Evolutionary conservation across 2,113 vertebrate genomes (phyloP).

Genomic region (Mugil cephalus): DNA sequence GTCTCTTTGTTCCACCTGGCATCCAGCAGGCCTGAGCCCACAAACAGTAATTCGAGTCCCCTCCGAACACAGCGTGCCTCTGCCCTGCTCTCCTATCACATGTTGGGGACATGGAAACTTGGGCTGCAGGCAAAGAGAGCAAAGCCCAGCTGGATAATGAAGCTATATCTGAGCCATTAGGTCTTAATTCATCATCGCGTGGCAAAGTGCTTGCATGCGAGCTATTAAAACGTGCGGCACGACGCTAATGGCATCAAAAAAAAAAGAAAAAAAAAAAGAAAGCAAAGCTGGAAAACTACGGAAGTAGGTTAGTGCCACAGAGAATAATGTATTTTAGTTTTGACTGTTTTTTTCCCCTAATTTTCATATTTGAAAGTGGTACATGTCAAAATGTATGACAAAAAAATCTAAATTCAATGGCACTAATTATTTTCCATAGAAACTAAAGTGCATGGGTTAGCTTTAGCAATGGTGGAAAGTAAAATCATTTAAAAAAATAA

Average conservation of each 20-base stretch:
- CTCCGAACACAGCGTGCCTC: conserved; percentile 40
- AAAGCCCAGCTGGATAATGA: conserved; percentile 63
- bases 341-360: too few relatives aligned
- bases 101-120: conserved; percentile 64
- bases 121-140: conserved; percentile 47
- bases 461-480: too few relatives aligned
- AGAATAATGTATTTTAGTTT: too few relatives aligned
- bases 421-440: too few relatives aligned
- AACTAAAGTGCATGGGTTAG: too few relatives aligned
- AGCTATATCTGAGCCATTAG: conserved; percentile 47
- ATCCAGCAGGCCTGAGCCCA: conserved; percentile 57
- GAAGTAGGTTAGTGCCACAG: too few relatives aligned
- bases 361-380: too few relatives aligned
- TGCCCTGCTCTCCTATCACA: conserved; percentile 40
- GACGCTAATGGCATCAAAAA: conserved; percentile 17
- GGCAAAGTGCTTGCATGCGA: conserved; percentile 29
- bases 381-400: too few relatives aligned
- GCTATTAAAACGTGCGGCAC: conserved; percentile 40
- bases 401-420: too few relatives aligned
- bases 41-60: conserved; percentile 67
- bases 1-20: conserved; percentile 58
- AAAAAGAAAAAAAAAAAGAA: too few relatives aligned
- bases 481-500: too few relatives aligned
- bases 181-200: conserved; percentile 49
- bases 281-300: too few relatives aligned